Base-by-base conservation (phyloP, 2,888 invertebrate species). In the Thereva unica region DNA sequence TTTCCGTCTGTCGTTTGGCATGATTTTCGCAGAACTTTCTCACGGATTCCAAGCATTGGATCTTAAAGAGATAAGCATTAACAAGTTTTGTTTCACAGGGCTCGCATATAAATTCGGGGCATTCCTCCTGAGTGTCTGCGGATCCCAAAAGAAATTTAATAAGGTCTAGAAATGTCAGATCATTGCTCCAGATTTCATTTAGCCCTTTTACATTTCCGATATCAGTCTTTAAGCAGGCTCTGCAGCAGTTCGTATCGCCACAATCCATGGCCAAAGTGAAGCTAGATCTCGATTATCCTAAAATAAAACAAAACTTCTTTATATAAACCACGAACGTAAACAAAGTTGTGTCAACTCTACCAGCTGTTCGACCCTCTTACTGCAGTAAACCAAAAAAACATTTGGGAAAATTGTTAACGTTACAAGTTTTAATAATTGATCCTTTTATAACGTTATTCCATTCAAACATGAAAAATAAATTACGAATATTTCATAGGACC, bases 11-110 rank as follows among this genome's bases (percentile, higher is more conserved):
- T 23, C 2, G 23, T 23, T 2, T 23, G 1, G 23, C 23, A 23
- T 23, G 23, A 23, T 2, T 23, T 23, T 23, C 23, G 23, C 23
- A 2, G 23, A 23, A 23, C 23, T 23, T 23, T 23, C 23, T 41
- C 4, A 44, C 10, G 10, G 44, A 42, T 45, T 57, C 57, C 8
- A 42, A 23, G 10, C 41, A 41, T 9, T 57, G 42, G 4, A 35
- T 12, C 9, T 57, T 57, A 37, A 57, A 57, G 5, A 57, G 42
- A 34, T 57, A 57, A n/a, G 57, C 42, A 9, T 42, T 44, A 10
- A 57, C 45, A 4, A 57, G 34, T 8, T 44, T 37, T 5, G 5
- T 41, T 23, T 44, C 57, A 23, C 57, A 57, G 5, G 8, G 4
- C 3, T 23, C 41, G 37, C 57, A 57, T 4, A 57, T 5, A 5